Conservation (phyloP, 2,888 invertebrate genomes). For the Caenorhabditis parvicauda region DNA sequence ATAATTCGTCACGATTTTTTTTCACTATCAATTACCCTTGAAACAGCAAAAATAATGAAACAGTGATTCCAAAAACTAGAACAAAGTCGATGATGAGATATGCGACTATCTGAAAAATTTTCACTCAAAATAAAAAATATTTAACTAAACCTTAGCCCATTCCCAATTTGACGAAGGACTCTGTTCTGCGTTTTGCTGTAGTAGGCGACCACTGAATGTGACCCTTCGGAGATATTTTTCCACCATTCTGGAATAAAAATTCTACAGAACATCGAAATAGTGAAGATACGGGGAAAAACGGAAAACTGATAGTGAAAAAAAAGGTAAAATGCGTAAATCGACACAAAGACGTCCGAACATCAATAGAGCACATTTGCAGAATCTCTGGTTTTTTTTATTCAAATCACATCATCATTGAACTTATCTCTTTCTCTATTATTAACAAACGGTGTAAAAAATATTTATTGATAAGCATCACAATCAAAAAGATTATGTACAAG, state of each 20-base stretch:
- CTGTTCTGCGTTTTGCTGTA: conserved; percentile 9
- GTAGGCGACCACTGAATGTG: conserved; percentile 37
- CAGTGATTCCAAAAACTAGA: conserved; percentile 29
- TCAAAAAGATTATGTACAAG: too few relatives aligned
- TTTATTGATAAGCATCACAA: too few relatives aligned
- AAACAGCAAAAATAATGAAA: conserved; percentile 38
- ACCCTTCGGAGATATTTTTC: conserved; percentile 21
- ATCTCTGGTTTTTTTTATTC: too few relatives aligned
- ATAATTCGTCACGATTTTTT: neutral
- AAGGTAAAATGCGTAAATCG: conserved; percentile 1
- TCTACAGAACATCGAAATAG: too few relatives aligned
- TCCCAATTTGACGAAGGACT: too few relatives aligned
- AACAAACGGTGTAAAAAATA: too few relatives aligned
- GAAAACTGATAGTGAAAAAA: neutral
- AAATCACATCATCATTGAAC: too few relatives aligned
- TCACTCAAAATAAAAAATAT: neutral
- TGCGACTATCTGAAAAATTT: conserved; percentile 18
- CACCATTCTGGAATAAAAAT: conserved; percentile 10
- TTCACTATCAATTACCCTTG: conserved; percentile 25
- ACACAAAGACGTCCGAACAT: neutral
- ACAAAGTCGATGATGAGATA: conserved; percentile 40
- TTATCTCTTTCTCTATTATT: too few relatives aligned
- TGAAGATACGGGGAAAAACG: too few relatives aligned
- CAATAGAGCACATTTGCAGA: conserved; percentile 13
- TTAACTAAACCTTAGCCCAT: too few relatives aligned